A percentile compares a stretch with the other conserved stretches of the same genome.
Evolutionary conservation across 2,113 vertebrate genomes (phyloP).

Genomic region (Thamnophis sirtalis): DNA sequence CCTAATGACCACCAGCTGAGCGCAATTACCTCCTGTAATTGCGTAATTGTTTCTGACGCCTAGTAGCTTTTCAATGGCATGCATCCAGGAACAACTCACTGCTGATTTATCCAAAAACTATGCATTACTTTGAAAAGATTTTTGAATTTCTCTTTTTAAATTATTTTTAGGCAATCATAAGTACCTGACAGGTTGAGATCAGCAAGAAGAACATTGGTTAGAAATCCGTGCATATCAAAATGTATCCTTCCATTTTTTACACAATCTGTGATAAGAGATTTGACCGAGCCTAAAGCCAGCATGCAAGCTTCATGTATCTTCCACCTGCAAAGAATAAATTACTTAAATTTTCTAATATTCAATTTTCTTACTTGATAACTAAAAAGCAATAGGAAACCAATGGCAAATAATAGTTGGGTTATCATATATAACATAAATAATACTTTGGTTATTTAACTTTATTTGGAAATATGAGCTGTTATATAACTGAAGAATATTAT

Average conservation of each 20-base stretch:
- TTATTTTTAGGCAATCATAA: not conserved
- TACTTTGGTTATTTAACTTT: not conserved
- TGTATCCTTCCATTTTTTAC: conserved; percentile 91
- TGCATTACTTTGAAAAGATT: not conserved
- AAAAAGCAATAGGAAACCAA: not conserved
- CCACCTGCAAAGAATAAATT: conserved; percentile 78
- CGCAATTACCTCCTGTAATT: too few relatives aligned
- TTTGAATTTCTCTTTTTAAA: not conserved
- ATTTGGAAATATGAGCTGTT: not conserved
- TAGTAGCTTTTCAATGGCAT: too few relatives aligned
- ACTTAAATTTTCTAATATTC: conserved; percentile 11
- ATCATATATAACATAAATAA: not conserved
- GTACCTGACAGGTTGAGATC: conserved; percentile 91
- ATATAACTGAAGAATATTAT: not conserved
- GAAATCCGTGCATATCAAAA: conserved; percentile 97
- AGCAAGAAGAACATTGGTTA: conserved; percentile 87
- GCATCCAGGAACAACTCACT: too few relatives aligned
- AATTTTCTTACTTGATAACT: not conserved
- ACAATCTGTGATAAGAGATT: conserved; percentile 90
- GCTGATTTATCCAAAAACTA: not conserved
- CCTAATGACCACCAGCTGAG: too few relatives aligned
- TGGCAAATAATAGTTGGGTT: not conserved
- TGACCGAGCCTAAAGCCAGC: conserved; percentile 94
- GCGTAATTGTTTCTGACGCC: too few relatives aligned
- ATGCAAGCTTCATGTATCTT: conserved; percentile 97